Conservation (phyloP, 2,113 vertebrate genomes). For the Aspidoscelis tigris region DNA sequence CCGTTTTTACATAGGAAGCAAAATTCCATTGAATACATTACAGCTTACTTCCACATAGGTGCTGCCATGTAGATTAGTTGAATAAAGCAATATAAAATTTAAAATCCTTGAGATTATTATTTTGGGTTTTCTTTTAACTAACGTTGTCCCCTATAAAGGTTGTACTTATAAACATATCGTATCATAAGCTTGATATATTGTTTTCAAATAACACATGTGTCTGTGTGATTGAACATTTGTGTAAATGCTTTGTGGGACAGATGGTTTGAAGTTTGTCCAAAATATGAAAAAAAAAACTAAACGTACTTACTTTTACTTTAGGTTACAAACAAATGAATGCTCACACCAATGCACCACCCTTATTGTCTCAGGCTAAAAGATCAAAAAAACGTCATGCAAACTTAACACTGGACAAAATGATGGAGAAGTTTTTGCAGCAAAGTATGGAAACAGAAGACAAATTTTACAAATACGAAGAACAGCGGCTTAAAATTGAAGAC, state of each 20-base stretch:
- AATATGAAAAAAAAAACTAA: slow-evolving; percentile 19
- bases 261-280: neutral
- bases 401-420: slow-evolving; percentile 87
- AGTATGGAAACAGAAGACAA: slow-evolving; percentile 86
- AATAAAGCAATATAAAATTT: neutral
- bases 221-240: neutral
- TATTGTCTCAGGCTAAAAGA: slow-evolving; percentile 77
- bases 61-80: slow-evolving; percentile 37
- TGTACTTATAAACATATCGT: neutral
- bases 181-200: neutral
- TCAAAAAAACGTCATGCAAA: slow-evolving; percentile 81
- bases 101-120: slow-evolving; percentile 6
- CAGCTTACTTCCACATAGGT: neutral
- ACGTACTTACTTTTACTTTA: slow-evolving; percentile 55
- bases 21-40: neutral
- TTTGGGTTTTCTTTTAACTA: neutral
- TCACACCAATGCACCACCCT: slow-evolving; percentile 70
- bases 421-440: slow-evolving; percentile 91
- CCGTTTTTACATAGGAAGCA: neutral
- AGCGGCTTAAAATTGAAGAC: slow-evolving; percentile 87
- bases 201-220: neutral
- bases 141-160: neutral
- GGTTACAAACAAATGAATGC: slow-evolving; percentile 72
- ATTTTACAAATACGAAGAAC: slow-evolving; percentile 88
- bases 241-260: no score